Evolutionary conservation across 2,113 vertebrate species (phyloP).

Genomic region (Lipophrys pholis): DNA sequence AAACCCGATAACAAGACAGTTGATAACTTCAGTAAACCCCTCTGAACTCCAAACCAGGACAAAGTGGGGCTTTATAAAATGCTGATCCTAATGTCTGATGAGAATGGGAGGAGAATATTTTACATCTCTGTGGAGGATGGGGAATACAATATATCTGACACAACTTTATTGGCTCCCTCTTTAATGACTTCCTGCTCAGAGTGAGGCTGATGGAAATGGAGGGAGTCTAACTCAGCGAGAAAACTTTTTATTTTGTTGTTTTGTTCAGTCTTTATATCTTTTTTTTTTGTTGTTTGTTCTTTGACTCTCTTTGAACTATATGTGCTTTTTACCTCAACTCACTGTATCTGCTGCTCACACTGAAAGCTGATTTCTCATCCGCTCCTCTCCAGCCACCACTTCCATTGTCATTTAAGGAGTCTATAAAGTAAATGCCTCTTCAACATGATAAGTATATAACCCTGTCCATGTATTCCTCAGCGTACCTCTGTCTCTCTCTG

Average conservation of each 20-base stretch:
- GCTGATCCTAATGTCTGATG: slow-evolving; percentile 66
- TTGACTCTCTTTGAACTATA: slow-evolving; percentile 31
- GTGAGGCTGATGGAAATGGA: slow-evolving; percentile 39
- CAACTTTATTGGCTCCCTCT: slow-evolving; percentile 75
- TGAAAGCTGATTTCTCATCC: slow-evolving; percentile 16
- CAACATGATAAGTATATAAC: slow-evolving; percentile 65
- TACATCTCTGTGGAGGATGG: slow-evolving; percentile 61
- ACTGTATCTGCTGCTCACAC: slow-evolving; percentile 23
- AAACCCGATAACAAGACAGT: slow-evolving; percentile 59
- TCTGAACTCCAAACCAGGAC: slow-evolving; percentile 71
- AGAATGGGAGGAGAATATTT: slow-evolving; percentile 64
- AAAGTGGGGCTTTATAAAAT: slow-evolving; percentile 60
- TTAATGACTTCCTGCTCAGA: slow-evolving; percentile 79
- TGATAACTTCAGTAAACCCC: slow-evolving; percentile 61
- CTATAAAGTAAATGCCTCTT: slow-evolving; percentile 63
- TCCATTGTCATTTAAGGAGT: slow-evolving; percentile 42
- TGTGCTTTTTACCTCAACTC: slow-evolving; percentile 20
- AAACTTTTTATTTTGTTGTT: neutral
- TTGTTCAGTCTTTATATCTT: too few species aligned
- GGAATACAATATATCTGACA: slow-evolving; percentile 78
- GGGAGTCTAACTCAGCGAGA: slow-evolving; percentile 48
- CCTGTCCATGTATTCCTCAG: slow-evolving; percentile 55
- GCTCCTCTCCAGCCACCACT: neutral
- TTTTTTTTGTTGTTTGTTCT: slow-evolving; percentile 11
- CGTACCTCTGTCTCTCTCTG: slow-evolving; percentile 54